Conservation (phyloP, 2,113 vertebrate species). For the Heterotilapia buettikoferi region DNA sequence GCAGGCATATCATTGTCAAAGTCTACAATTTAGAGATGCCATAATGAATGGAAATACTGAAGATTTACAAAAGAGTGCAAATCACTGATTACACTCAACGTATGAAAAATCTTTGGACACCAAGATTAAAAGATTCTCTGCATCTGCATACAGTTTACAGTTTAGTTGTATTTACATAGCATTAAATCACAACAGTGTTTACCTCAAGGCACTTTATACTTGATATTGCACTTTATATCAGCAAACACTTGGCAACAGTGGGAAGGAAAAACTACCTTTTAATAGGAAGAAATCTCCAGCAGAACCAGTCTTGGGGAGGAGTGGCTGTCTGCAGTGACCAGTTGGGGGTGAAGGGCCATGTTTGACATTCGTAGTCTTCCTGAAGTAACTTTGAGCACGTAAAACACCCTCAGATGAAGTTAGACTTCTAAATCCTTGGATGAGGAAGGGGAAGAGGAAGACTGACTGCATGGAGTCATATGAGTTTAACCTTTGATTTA, state of each 20-base stretch:
- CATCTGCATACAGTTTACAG: background rate
- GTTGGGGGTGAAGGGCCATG: background rate
- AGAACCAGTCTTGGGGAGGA: background rate
- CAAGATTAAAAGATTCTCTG: background rate
- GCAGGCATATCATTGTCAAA: background rate
- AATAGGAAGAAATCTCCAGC: background rate
- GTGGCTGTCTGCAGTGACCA: background rate
- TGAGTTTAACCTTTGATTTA: constrained; percentile 39
- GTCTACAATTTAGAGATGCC: background rate
- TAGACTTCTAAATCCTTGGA: background rate
- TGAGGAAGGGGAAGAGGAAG: background rate
- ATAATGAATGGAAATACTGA: background rate
- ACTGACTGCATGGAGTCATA: background rate
- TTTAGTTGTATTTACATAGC: rapidly evolving
- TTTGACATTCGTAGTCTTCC: background rate
- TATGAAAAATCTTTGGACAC: background rate
- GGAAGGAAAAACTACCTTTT: background rate
- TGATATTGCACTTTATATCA: background rate
- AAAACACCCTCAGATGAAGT: background rate
- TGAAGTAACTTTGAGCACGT: background rate
- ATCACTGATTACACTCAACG: background rate
- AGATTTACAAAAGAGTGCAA: background rate
- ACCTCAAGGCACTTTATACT: background rate
- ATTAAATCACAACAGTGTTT: background rate
- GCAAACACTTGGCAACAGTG: background rate